Base-by-base conservation (phyloP, 2,113 vertebrate genomes). In the Propithecus coquereli region DNA sequence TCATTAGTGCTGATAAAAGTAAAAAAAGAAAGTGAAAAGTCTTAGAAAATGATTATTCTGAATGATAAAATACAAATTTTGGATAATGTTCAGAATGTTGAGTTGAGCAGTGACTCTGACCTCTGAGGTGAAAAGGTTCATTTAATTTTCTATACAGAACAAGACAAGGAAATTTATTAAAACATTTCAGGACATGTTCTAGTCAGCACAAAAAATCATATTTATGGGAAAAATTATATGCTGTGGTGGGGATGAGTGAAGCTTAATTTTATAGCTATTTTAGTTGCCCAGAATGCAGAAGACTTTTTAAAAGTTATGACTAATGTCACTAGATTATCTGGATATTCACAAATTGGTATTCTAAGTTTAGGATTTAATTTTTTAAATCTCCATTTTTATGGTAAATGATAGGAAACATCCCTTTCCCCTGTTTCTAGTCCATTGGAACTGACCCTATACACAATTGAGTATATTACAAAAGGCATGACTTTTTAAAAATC, bases 301-400 rank as follows among this genome's bases (percentile, higher is more conserved):
- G 61, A 71, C 73, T 73, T 90, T 52, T 52, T 90, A 66, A 66
- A 66, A 91, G 45, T 40, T 65, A 32, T 87, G 17, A 80, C 47
- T 54, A 12, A 79, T 61, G 12, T 83, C 37, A 71, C 17, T 59
- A 73, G 45, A n/a, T 50, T 65, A 54, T 70, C 16, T 81, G 45
- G 17, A 82, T 87, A 76, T 81, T 94, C 43, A 68, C 63, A 63
- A 82, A 76, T 45, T 65, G 17, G 14, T 2, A 85, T 89, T 34
- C 50, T 90, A 77, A 74, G 3, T 65, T 86, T 70, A 92, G 43
- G 8, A 70, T 80, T 94, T 89, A 91, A 94, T 68, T 80, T 94
- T 81, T 66, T 27, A 92, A 89, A 12, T 76, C 9, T 76, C 7
- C 73, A n/a, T 74, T 83, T 95, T 82, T 66, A 79, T 79, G 37